phyloP scores from a whole-genome alignment of 1,140 invertebrate genomes.

The Phortica variegata region DNA sequence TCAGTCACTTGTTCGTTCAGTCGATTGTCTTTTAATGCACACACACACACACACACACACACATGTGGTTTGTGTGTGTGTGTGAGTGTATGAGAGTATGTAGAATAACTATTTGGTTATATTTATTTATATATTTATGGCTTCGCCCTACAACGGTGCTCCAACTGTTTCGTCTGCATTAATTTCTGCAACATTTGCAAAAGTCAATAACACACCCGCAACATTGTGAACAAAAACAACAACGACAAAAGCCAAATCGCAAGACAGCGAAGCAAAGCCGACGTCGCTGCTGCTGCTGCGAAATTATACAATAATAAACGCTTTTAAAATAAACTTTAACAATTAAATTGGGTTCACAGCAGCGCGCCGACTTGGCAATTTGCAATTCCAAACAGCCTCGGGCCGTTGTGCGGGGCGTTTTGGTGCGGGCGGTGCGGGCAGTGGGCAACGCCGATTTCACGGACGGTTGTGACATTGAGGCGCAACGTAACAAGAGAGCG shows the following conservation, averaged over 20 bases:
- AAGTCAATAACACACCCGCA: conserved; percentile 49
- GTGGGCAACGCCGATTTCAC: too few relatives aligned
- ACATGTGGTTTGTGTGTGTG: conserved; percentile 17
- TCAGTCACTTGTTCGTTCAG: too few relatives aligned
- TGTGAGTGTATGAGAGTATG: too few relatives aligned
- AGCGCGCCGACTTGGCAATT: conserved; percentile 39
- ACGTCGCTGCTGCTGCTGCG: conserved; percentile 6
- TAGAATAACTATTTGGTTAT: too few relatives aligned
- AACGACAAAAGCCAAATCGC: conserved; percentile 1
- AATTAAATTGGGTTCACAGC: conserved; percentile 47
- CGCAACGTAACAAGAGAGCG: conserved; percentile 30
- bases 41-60: neutral
- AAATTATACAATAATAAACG: conserved; percentile 52
- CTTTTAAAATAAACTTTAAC: conserved; percentile 51
- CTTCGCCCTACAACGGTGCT: conserved; percentile 30
- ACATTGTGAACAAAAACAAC: conserved; percentile 2
- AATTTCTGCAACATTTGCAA: conserved; percentile 45
- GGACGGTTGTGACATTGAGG: conserved; percentile 35
- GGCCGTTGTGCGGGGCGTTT: conserved; percentile 7
- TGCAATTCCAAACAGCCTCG: conserved; percentile 41
- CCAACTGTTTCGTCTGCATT: conserved; percentile 32
- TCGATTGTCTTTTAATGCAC: too few relatives aligned
- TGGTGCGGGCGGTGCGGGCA: conserved; percentile 4
- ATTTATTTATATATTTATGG: conserved; percentile 1
- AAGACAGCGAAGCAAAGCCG: conserved; percentile 3